A percentile compares a stretch with the other conserved stretches of the same genome.
phyloP scores from a whole-genome alignment of 2,113 vertebrate genomes.

The Alexandromys fortis region DNA sequence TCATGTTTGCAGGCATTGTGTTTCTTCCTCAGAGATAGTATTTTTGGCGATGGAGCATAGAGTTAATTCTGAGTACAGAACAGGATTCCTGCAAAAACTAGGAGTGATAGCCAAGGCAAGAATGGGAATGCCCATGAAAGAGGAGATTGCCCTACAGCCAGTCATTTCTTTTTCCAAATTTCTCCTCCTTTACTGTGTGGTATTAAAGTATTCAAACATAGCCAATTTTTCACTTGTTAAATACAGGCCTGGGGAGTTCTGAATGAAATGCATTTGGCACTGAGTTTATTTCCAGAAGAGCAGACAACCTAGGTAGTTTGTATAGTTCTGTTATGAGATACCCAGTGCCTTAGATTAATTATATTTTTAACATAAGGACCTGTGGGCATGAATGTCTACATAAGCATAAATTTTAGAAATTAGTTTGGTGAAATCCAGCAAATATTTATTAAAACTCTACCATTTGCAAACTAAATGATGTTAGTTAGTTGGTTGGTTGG shows the following conservation, averaged over 20 bases:
- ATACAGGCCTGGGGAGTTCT: background rate
- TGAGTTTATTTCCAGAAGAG: constrained; percentile 6
- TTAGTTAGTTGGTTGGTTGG: constrained; percentile 22
- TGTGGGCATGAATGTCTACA: background rate
- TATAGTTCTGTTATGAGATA: background rate
- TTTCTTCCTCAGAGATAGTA: background rate
- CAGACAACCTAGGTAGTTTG: background rate
- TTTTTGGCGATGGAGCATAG: background rate
- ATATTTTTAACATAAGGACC: constrained; percentile 1
- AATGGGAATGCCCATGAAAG: background rate
- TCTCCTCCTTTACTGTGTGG: background rate
- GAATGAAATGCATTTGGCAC: background rate
- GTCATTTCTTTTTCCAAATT: background rate
- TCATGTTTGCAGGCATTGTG: background rate
- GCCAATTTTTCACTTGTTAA: background rate
- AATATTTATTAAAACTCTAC: constrained; percentile 60
- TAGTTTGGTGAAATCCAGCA: constrained; percentile 6
- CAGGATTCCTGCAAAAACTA: background rate
- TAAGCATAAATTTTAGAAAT: constrained; percentile 32
- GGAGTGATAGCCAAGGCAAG: background rate
- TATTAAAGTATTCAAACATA: background rate
- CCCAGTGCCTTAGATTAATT: background rate
- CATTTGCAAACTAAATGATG: constrained; percentile 39
- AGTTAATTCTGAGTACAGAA: background rate
- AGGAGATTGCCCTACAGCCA: background rate